A percentile compares a stretch with the other conserved stretches of the same genome.
Evolutionary conservation across 2,888 invertebrate species (phyloP).

Genomic region (Lottia scabra): DNA sequence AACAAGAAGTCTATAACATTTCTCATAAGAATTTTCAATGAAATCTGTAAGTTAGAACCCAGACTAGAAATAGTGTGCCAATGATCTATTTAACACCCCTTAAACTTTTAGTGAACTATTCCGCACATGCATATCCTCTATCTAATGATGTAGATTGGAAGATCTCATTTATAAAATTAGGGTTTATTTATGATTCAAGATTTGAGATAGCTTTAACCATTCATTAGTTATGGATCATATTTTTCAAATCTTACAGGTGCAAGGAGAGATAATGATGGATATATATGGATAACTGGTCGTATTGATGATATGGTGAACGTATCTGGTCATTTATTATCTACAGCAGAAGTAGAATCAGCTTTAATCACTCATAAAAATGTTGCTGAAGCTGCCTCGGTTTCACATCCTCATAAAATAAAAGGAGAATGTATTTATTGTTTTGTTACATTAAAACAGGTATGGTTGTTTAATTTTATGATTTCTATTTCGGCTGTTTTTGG

Average conservation of each 20-base stretch:
- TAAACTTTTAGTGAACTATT: no score
- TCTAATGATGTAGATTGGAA: no score
- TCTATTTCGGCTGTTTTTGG: background rate
- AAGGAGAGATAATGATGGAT: constrained; percentile 90
- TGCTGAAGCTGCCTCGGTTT: constrained; percentile 96
- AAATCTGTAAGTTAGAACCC: no score
- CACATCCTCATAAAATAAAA: constrained; percentile 93
- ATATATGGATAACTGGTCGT: constrained; percentile 95
- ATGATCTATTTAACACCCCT: background rate
- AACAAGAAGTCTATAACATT: no score
- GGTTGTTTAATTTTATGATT: constrained; percentile 10
- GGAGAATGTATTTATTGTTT: constrained; percentile 98
- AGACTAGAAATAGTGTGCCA: background rate
- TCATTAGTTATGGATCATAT: no score
- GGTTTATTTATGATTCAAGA: no score
- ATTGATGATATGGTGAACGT: constrained; percentile 99
- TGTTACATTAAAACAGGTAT: constrained; percentile 86
- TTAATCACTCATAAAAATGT: constrained; percentile 74
- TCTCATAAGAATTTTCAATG: no score
- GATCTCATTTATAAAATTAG: no score
- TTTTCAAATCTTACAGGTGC: constrained; percentile 77
- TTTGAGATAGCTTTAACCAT: no score
- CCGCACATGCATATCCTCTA: no score
- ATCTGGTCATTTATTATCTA: constrained; percentile 97
- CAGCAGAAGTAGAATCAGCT: constrained; percentile 83